Conservation (phyloP, 2,797 vertebrate genomes). For the Acridotheres tristis region DNA sequence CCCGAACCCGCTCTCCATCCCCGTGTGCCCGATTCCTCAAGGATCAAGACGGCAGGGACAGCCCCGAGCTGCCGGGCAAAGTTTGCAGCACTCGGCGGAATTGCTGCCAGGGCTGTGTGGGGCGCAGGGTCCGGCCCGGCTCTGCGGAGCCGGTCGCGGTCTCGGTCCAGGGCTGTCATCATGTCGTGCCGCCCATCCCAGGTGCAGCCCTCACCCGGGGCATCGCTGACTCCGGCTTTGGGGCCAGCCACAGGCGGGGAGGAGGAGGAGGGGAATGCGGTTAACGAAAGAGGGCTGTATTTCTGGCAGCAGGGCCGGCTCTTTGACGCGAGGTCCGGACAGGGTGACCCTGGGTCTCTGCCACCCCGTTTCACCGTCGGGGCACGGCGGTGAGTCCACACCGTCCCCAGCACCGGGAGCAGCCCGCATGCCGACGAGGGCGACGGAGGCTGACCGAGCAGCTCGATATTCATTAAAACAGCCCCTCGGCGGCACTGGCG, state of each 20-base stretch:
- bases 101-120: background rate
- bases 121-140: background rate
- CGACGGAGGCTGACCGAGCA: background rate
- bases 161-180: background rate
- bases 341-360: background rate
- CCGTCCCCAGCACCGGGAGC: background rate
- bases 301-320: background rate
- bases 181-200: background rate
- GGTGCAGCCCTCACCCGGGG: background rate
- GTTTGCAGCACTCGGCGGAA: background rate
- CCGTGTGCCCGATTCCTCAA: background rate
- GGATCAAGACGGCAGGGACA: background rate
- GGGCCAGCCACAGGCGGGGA: background rate
- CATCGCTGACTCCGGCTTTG: background rate
- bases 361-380: background rate
- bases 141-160: background rate
- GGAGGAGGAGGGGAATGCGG: background rate
- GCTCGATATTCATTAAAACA: background rate
- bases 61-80: background rate
- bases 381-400: background rate
- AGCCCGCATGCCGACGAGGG: background rate
- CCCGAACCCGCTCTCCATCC: background rate
- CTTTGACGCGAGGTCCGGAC: background rate
- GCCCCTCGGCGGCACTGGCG: background rate
- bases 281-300: conserved; percentile 31